A percentile compares a stretch with the other conserved stretches of the same genome.
These are phyloP conservation scores for Parazoanthus atlanticus DNA, from an alignment of 92 coral and sea anemone species.

Conservation along the genomic window DNA sequence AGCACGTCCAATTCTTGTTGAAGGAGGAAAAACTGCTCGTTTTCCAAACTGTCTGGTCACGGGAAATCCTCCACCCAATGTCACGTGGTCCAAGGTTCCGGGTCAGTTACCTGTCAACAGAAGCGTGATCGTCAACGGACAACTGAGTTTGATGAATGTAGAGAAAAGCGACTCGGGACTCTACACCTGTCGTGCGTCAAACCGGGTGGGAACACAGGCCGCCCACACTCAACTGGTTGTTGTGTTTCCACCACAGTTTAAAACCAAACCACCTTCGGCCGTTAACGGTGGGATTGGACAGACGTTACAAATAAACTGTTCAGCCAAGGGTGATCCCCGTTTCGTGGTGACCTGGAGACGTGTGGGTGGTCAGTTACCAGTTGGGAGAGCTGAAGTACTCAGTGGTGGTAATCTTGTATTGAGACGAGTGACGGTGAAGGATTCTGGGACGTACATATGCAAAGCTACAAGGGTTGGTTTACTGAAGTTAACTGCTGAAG, in stretches of 20 bases:
- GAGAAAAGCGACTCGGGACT: background rate
- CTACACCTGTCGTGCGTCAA: background rate
- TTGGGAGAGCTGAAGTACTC: background rate
- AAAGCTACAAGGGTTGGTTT: background rate
- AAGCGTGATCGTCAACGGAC: background rate
- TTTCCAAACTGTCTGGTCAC: background rate
- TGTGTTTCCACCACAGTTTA: background rate
- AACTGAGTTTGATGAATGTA: too few relatives aligned
- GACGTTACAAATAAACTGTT: conserved; percentile 9
- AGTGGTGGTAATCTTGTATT: background rate
- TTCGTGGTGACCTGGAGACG: background rate
- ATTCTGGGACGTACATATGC: background rate
- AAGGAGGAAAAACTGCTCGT: background rate
- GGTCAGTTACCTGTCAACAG: background rate
- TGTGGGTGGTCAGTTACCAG: background rate
- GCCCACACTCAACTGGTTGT: too few relatives aligned
- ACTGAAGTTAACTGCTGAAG: background rate
- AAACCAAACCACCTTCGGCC: background rate
- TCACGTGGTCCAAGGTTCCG: background rate
- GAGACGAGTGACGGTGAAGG: background rate
- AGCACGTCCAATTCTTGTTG: background rate
- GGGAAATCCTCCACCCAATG: background rate
- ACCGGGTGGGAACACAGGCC: background rate
- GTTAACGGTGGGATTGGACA: background rate
- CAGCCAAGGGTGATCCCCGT: background rate